Evolutionary conservation across 2,797 vertebrate species (phyloP).

Genomic region (Crotalus adamanteus): DNA sequence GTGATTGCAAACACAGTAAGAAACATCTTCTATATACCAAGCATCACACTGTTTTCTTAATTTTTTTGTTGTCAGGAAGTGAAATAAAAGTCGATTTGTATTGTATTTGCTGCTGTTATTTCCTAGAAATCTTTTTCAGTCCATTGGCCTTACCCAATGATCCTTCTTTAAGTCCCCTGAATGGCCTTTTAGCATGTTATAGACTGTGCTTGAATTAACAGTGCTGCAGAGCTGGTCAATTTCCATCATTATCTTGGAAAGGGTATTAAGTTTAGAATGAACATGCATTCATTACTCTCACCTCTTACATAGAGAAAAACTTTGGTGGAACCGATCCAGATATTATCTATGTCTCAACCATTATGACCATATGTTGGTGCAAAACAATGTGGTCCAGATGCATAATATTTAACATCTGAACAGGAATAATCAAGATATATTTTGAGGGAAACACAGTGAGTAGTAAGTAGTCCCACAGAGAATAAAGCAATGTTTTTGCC

Average conservation of each 20-base stretch:
- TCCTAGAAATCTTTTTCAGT: not conserved
- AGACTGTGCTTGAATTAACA: not conserved
- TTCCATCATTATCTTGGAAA: not conserved
- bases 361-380: not conserved
- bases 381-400: not conserved
- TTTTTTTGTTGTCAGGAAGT: slow-evolving; percentile 21
- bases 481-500: not conserved
- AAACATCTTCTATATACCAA: slow-evolving; percentile 6
- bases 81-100: not conserved
- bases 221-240: too few relatives aligned
- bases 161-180: not conserved
- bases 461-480: not conserved
- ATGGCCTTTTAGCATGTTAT: not conserved
- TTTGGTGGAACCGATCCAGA: not conserved
- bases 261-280: not conserved
- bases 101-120: not conserved
- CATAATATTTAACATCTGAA: not conserved
- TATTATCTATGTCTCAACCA: not conserved
- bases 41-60: not conserved
- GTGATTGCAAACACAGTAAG: slow-evolving; percentile 16
- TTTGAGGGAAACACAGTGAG: not conserved
- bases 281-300: not conserved
- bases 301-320: not conserved
- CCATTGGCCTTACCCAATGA: not conserved
- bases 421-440: not conserved